Evolutionary conservation across 2,888 invertebrate species (phyloP).

Genomic region (Vannuccia rotundouncinata): DNA sequence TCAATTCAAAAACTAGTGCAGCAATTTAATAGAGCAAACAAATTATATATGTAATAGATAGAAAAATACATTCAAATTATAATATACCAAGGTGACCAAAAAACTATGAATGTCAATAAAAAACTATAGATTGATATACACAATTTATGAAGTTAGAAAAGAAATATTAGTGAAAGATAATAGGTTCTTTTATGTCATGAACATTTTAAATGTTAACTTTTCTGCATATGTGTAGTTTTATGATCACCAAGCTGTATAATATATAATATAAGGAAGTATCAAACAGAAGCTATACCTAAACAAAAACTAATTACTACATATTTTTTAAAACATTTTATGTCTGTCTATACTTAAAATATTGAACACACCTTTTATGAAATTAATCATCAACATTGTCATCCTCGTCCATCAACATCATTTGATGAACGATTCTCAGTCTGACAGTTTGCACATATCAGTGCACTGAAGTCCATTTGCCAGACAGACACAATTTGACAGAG

Average conservation of each 20-base stretch:
- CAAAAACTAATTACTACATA: slow-evolving; percentile 19
- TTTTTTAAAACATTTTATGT: neutral
- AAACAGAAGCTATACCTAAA: slow-evolving; percentile 26
- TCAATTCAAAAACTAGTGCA: slow-evolving; percentile 11
- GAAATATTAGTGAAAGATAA: no score
- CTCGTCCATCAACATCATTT: slow-evolving; percentile 16
- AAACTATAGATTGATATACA: no score
- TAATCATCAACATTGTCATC: slow-evolving; percentile 3
- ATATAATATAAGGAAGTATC: neutral
- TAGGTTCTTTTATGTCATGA: no score
- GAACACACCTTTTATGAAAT: slow-evolving; percentile 15
- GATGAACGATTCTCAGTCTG: slow-evolving; percentile 17
- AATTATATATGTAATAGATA: slow-evolving; percentile 18
- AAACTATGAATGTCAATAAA: no score
- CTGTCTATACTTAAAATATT: slow-evolving; percentile 21
- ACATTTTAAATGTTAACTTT: no score
- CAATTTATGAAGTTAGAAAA: no score
- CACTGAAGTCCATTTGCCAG: slow-evolving; percentile 33
- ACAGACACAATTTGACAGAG: neutral
- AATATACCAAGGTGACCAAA: no score
- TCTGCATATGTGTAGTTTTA: no score
- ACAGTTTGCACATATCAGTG: slow-evolving; percentile 37
- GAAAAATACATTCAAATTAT: neutral
- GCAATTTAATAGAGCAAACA: slow-evolving; percentile 17
- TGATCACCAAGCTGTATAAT: no score